These are phyloP conservation scores for Drosophila greeni DNA, from an alignment of 2,888 invertebrate species.

Conservation along the genomic window DNA sequence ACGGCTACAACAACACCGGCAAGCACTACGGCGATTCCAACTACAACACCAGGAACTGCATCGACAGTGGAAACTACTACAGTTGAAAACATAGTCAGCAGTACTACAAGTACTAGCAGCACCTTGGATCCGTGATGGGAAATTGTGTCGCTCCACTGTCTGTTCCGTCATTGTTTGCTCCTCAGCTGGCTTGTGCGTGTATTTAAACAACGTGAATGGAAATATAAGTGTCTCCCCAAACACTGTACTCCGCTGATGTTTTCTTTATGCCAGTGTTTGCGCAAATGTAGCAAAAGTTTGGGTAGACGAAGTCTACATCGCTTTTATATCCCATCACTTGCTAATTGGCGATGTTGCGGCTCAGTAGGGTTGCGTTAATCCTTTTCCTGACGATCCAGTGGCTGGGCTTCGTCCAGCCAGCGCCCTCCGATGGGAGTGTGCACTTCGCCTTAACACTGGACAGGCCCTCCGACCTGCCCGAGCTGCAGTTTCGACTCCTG, in stretches of 20 bases:
- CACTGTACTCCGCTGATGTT: neutral
- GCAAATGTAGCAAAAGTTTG: slow-evolving; percentile 36
- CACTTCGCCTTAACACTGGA: slow-evolving; percentile 6
- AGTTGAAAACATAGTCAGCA: slow-evolving; percentile 3
- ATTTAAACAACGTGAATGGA: slow-evolving; percentile 1
- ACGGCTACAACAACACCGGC: slow-evolving; percentile 12
- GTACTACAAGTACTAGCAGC: slow-evolving; percentile 14
- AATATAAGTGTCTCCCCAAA: slow-evolving; percentile 14
- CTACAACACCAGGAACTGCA: neutral
- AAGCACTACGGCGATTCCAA: neutral
- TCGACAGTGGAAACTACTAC: slow-evolving; percentile 7
- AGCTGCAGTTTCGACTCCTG: slow-evolving; percentile 22
- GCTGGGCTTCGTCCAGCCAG: slow-evolving; percentile 2
- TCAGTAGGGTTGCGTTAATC: neutral
- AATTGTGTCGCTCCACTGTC: slow-evolving; percentile 5
- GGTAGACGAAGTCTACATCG: too few relatives aligned
- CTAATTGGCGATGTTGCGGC: slow-evolving; percentile 31
- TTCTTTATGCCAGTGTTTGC: slow-evolving; percentile 42
- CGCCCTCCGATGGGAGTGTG: neutral
- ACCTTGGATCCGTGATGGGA: slow-evolving; percentile 20
- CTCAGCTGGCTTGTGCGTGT: slow-evolving; percentile 1
- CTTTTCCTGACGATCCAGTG: slow-evolving; percentile 15
- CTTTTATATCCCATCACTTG: neutral
- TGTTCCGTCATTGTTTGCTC: slow-evolving; percentile 17
- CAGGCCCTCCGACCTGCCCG: neutral